phyloP scores from a whole-genome alignment of 2,888 invertebrate genomes.

The Malthinus seriepunctatus region DNA sequence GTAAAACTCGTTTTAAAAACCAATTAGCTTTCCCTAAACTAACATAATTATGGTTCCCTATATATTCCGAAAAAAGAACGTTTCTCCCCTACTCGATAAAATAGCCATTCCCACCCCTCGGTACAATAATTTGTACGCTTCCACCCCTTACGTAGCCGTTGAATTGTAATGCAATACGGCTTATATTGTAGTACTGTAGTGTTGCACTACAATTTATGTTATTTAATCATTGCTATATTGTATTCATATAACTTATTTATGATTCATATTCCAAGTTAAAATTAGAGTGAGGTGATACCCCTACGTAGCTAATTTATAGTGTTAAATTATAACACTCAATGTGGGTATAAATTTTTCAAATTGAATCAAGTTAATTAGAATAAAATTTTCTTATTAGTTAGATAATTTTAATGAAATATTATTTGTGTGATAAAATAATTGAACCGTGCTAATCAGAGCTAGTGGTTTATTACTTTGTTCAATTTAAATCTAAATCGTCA shows the following conservation, averaged over 20 bases:
- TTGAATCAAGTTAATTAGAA: no score
- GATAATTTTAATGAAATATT: slow-evolving; percentile 42
- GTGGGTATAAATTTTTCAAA: no score
- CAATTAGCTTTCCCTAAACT: slow-evolving; percentile 51
- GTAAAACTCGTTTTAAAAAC: slow-evolving; percentile 50
- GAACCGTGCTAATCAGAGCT: no score
- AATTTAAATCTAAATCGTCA: no score
- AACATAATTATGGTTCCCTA: slow-evolving; percentile 51
- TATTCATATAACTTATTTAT: slow-evolving; percentile 33
- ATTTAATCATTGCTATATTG: slow-evolving; percentile 43
- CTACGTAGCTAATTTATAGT: no score
- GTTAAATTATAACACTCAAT: no score
- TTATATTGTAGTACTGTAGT: slow-evolving; percentile 43
- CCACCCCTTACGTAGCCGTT: slow-evolving; percentile 25
- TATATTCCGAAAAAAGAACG: slow-evolving; percentile 39
- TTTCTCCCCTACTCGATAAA: slow-evolving; percentile 44
- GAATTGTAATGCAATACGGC: slow-evolving; percentile 50
- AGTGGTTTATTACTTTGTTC: no score
- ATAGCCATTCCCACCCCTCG: slow-evolving; percentile 43
- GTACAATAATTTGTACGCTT: slow-evolving; percentile 28
- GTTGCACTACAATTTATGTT: slow-evolving; percentile 45
- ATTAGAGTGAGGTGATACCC: background rate
- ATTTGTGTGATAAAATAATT: no score
- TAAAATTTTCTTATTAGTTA: background rate
- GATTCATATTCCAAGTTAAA: slow-evolving; percentile 21